These are phyloP conservation scores for Penaeus monodon DNA, from an alignment of 2,888 invertebrate genomes.

Conservation along the genomic window DNA sequence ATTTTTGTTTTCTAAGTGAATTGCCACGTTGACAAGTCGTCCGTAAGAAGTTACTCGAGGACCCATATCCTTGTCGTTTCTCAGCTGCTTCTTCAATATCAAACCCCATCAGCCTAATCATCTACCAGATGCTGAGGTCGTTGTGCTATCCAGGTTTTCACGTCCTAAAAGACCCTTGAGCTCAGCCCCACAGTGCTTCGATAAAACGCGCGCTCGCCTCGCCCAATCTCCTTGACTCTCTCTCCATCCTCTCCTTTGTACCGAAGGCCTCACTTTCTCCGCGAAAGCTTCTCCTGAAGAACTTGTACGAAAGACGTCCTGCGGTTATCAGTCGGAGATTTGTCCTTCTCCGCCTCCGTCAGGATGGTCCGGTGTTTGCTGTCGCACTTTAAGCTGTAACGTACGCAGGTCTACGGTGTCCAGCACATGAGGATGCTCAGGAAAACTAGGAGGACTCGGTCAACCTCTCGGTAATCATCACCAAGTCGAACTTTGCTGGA, in stretches of 20 bases:
- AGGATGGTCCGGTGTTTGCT: conserved; percentile 53
- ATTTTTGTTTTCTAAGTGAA: no score
- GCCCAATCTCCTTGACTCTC: conserved; percentile 29
- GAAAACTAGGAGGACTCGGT: conserved; percentile 68
- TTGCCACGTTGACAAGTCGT: no score
- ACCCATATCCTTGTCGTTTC: conserved; percentile 14
- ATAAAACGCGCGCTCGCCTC: conserved; percentile 16
- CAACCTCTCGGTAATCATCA: conserved; percentile 68
- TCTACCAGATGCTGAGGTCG: neutral
- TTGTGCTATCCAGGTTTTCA: neutral
- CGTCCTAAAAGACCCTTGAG: neutral
- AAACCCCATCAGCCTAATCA: conserved; percentile 7
- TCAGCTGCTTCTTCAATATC: conserved; percentile 28
- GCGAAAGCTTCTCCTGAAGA: conserved; percentile 45
- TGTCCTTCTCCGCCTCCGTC: conserved; percentile 43
- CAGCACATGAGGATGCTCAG: conserved; percentile 67
- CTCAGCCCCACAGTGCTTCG: neutral
- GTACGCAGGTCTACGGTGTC: conserved; percentile 66
- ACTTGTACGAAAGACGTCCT: conserved; percentile 47
- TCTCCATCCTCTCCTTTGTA: conserved; percentile 23
- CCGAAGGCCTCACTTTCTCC: conserved; percentile 41
- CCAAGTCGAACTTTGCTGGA: conserved; percentile 67
- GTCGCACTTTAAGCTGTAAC: conserved; percentile 67
- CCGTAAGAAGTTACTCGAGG: no score
- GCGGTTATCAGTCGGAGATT: conserved; percentile 63